Base-by-base conservation (phyloP, 2,888 invertebrate species). In the Diarsia rubi region DNA sequence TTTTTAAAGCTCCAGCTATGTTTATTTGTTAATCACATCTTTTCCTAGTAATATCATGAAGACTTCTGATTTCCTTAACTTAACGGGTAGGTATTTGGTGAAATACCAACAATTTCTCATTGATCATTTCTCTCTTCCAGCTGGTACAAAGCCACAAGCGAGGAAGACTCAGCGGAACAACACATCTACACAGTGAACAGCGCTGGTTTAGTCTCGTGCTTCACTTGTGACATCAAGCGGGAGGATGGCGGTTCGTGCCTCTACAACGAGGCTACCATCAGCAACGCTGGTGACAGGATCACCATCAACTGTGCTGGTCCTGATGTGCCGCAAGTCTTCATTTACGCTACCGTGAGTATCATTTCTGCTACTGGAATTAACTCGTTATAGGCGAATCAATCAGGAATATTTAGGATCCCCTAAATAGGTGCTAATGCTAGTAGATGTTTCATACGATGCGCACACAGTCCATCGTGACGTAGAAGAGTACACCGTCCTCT, bases 231-330 rank as follows among this genome's bases (percentile, higher is more conserved):
- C 57, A 92, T 97, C 64, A 93, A 92, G 42, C 96, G 97, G n/a
- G 95, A 95, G 3, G 95, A 96, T 65, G 94, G 96, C 0, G 94
- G 93, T 16, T 91, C 93, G 27, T 98, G 98, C 90, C 94, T 97
- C n/a, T 98, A 97, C 93, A 98, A 98, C 89, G 96, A 96, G 11
- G 98, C 97, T 0, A 96, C 97, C 49, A 97, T 98, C 90, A 98
- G 98, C 92, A 92, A 93, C 16, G 97, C 97, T 74, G 97, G 97
- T 37, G 97, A 97, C 24, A 97, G 97, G 91, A 97, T 98, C 86
- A 97, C 98, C 16, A 95, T 99, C 79, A 98, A 97, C 78, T 99
- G 99, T 88, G 97, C 97, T 64, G 99, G 99, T 1, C 99, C 99
- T 0, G 97, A 97, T 72, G 97, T 99, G 44, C 99, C 99, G 0